Base-by-base conservation (phyloP, 2,797 vertebrate genomes). In the Hypotaenidia okinawae region DNA sequence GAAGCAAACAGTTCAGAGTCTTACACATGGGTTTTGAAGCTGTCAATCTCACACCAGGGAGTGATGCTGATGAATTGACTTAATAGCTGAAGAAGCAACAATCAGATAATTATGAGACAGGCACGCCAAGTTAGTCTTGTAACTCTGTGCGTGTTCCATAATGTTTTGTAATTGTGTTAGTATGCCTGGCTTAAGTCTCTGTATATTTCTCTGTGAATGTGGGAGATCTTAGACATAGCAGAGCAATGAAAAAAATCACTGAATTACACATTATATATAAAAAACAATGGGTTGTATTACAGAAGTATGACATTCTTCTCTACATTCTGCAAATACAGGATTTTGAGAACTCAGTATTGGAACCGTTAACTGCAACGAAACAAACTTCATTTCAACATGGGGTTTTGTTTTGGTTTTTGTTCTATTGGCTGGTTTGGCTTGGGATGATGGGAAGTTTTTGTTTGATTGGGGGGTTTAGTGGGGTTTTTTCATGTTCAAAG, bases 391-490 rank as follows among this genome's bases (percentile, higher is more conserved):
- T 55, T 9, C 2, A 17, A 63, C 4, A 15, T 12, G 2, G 5
- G 2, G 0, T 2, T 43, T 66, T 47, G 43, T 74, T 70, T 66
- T 63, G 37, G 11, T 19, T 12, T 41, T 45, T 8, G 1, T 30
- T 19, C 43, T 45, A 45, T 45, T 69, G 13, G 3, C 45, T 2
- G 0, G 10, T 39, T 80, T 75, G 11, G 5, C 66, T 74, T 70
- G 69, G 17, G 9, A 27, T 14, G 13, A 19, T 39, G n/a, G 5
- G 4, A 4, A 28, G 11, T 6, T 16, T 5, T n/a, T 59, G 8
- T 9, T 41, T 27, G 7, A 27, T 61, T 41, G 3, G 2, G 2
- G 2, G 2, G 13, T 3, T 3, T 35, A 13, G 1, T n/a, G 3
- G 0, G 9, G 10, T 45, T 10, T 77, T 55, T 54, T 18, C 1